A percentile compares a stretch with the other conserved stretches of the same genome.
These are phyloP conservation scores for Bucco capensis DNA, from an alignment of 2,113 vertebrate species.

Conservation along the genomic window DNA sequence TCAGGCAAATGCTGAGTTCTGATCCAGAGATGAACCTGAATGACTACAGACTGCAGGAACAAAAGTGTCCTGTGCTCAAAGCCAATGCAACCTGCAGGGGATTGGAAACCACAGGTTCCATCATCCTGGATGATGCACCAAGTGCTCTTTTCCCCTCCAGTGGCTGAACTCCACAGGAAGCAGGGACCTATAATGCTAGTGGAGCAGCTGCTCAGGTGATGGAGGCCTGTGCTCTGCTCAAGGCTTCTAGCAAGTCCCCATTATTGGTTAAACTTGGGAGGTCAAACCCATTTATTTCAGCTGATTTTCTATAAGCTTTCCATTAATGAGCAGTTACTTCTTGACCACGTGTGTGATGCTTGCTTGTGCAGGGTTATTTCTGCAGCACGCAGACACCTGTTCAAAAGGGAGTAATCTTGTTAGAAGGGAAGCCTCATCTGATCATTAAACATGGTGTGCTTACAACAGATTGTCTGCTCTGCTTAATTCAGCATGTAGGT, in stretches of 20 bases:
- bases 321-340: background rate
- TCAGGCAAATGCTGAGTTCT: background rate
- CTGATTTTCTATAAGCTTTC: background rate
- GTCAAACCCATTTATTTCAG: background rate
- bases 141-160: accelerated
- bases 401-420: background rate
- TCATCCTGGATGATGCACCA: background rate
- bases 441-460: constrained; percentile 6
- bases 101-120: background rate
- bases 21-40: accelerated
- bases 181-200: accelerated
- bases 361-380: background rate
- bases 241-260: background rate
- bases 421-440: background rate
- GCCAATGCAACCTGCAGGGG: accelerated
- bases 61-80: background rate
- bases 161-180: background rate
- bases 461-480: background rate
- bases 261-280: background rate
- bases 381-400: background rate
- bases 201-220: background rate
- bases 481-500: constrained; percentile 30
- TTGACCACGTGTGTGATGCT: background rate
- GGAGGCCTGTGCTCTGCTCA: background rate
- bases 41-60: background rate